Evolutionary conservation across 2,888 invertebrate species (phyloP).

Genomic region (Apoderus coryli): DNA sequence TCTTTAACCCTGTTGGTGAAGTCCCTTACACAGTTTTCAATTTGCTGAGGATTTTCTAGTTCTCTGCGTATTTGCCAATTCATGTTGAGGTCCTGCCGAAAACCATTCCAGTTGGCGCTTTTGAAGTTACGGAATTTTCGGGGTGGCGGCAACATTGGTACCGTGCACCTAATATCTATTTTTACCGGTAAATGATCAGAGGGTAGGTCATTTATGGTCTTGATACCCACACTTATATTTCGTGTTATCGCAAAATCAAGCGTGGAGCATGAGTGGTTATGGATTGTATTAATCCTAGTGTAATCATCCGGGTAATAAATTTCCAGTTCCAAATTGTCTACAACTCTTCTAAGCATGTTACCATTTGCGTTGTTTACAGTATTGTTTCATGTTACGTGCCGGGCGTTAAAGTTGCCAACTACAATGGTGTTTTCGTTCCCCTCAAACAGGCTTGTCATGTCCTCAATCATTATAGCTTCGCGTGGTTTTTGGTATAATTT

Average conservation of each 20-base stretch:
- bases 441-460: too few species aligned
- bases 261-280: background rate
- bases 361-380: background rate
- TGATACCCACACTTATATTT: background rate
- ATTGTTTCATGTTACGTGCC: background rate
- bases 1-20: background rate
- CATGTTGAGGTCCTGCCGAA: background rate
- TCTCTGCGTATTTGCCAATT: background rate
- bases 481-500: too few species aligned
- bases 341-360: background rate
- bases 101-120: background rate
- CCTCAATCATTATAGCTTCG: too few species aligned
- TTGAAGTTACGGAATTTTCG: background rate
- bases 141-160: background rate
- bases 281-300: background rate
- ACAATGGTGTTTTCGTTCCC: too few species aligned
- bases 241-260: background rate
- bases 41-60: background rate
- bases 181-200: background rate
- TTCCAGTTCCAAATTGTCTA: constrained; percentile 1
- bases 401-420: constrained; percentile 1
- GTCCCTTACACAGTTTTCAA: background rate
- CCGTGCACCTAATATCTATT: background rate
- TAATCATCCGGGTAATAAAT: background rate
- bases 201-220: background rate